A percentile compares a stretch with the other conserved stretches of the same genome.
These are phyloP conservation scores for Vespertilio murinus DNA, from an alignment of 2,797 vertebrate species.

Conservation along the genomic window DNA sequence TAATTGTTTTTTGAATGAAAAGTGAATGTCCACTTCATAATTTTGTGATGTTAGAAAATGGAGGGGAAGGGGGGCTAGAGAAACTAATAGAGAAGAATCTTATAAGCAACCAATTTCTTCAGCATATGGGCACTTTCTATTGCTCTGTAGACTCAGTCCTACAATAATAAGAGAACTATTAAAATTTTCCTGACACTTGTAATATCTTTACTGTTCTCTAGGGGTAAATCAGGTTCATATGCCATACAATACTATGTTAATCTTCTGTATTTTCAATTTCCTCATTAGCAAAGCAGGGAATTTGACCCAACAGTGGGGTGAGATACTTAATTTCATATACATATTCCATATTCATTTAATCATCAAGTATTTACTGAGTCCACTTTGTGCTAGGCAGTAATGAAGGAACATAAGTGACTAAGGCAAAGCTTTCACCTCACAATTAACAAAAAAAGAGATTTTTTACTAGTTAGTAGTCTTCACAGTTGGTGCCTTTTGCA, in stretches of 20 bases:
- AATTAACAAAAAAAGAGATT: not conserved
- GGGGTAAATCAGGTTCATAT: conserved; percentile 5
- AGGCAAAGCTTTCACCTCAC: not conserved
- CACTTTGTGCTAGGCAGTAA: not conserved
- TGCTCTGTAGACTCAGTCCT: not conserved
- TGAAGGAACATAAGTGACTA: not conserved
- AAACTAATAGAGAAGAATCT: not conserved
- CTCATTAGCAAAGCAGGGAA: not conserved
- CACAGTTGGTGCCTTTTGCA: not conserved
- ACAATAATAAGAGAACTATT: not conserved
- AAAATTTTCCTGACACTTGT: not conserved
- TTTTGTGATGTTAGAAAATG: not conserved
- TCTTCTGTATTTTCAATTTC: conserved; percentile 20
- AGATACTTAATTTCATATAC: not conserved
- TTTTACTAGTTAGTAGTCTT: not conserved
- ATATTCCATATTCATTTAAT: not conserved
- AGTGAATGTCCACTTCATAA: not conserved
- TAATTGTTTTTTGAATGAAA: conserved; percentile 8
- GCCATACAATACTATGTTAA: not conserved
- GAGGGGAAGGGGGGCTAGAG: not conserved
- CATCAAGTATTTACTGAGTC: conserved; percentile 16
- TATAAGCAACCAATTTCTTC: not conserved
- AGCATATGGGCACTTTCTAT: not conserved
- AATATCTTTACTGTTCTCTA: not conserved
- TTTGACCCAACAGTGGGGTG: conserved; percentile 7